Evolutionary conservation across 2,888 invertebrate genomes (phyloP), one percentile per base, ranked within the genome.

Genomic region (Drosophila engyochracea): DNA sequence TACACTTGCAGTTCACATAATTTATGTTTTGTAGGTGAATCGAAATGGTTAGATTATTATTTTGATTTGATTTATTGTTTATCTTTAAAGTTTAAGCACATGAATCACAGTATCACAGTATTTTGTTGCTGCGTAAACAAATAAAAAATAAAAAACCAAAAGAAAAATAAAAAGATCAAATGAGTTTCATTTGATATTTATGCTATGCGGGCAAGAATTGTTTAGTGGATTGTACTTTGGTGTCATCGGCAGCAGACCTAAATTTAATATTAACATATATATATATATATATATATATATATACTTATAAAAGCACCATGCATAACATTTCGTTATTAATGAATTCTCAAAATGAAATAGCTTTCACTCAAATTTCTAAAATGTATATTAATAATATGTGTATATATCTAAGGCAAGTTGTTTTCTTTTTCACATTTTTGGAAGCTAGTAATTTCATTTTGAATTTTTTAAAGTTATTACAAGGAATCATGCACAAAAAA

Each of bases 1-100:
- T 91, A 88, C 91, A 90, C 79, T 91, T 79, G 68, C 49, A 63
- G 53, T 64, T 70, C 57, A 66, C 49, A 67, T 62, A 31, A 41
- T 54, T 55, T 59, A 41, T 47, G 25, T 47, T 47, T 25, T 44
- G 58, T 65, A 28, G 61, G 44, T 61, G 28, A 49, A 57, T 51
- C 35, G 28, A 68, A 57, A 61, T 55, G 53, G 33, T 57, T 58
- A 10, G 30, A n/a, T 39, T 57, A 60, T 44, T 6, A 6, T 25
- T 55, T 53, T 25, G 22, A 61, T 33, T 65, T 59, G 3, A 7
- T 30, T 64, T 53, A 30, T 37, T 35, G 28, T 63, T 67, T 71
- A 62, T 55, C 54, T 58, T 61, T 62, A 55, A 58, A 61, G 19
- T n/a, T 55, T 39, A 57, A 58, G 30, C 39, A 66, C 41, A 70